Evolutionary conservation across 2,113 vertebrate genomes (phyloP).

Genomic region (Gymnobelideus leadbeateri): DNA sequence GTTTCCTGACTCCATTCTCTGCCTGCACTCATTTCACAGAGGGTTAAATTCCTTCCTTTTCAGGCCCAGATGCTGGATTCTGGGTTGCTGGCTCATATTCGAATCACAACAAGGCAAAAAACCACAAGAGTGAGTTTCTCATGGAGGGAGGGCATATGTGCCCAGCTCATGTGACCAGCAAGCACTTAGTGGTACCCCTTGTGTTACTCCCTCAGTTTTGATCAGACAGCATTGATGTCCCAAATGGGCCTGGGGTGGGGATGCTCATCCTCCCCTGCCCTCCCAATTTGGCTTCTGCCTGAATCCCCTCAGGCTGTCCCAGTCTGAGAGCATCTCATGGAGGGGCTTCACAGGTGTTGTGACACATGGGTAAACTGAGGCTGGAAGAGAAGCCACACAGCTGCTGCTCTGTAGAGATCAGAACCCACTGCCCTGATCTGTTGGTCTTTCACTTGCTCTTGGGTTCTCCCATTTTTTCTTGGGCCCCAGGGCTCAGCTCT

Average conservation of each 20-base stretch:
- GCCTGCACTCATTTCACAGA: neutral
- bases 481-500: too few species aligned
- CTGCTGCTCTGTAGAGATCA: too few species aligned
- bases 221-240: neutral
- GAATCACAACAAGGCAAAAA: constrained; percentile 41
- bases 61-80: neutral
- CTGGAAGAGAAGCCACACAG: too few species aligned
- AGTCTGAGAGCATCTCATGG: too few species aligned
- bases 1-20: neutral
- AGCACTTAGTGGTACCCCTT: neutral
- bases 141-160: neutral
- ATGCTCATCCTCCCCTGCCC: neutral
- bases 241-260: neutral
- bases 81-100: neutral
- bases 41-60: neutral
- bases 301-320: too few species aligned
- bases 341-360: too few species aligned
- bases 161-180: neutral
- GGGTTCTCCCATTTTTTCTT: neutral
- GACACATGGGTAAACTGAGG: too few species aligned
- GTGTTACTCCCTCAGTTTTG: neutral
- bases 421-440: too few species aligned
- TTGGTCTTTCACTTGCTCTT: too few species aligned
- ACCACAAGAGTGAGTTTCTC: neutral
- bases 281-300: neutral